Percentiles rank a stretch among this genome's conserved stretches.
phyloP scores from a whole-genome alignment of 2,797 vertebrate species.

The Pangasius krempfi region DNA sequence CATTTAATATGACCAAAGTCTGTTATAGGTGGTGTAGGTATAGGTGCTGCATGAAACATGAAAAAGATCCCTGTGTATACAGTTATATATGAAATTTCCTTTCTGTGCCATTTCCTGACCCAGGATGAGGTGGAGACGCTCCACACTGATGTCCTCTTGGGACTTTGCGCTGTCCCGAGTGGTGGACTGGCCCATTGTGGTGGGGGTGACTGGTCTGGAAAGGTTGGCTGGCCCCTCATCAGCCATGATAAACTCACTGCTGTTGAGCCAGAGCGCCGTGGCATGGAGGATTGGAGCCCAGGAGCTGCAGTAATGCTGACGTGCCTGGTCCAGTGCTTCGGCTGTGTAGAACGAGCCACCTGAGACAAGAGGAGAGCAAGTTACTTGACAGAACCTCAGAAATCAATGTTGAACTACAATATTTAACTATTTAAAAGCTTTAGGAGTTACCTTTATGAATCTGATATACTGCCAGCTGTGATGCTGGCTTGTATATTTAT shows the following conservation, averaged over 20 bases:
- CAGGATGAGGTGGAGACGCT: constrained; percentile 88
- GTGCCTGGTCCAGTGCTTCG: constrained; percentile 83
- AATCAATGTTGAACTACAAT: not conserved
- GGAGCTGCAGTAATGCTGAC: constrained; percentile 81
- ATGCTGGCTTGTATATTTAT: not conserved
- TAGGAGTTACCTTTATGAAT: not conserved
- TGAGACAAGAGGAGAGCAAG: constrained; percentile 56
- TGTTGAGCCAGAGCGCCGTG: constrained; percentile 88
- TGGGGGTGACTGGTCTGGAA: constrained; percentile 92
- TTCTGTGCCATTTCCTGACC: constrained; percentile 71
- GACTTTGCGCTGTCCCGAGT: constrained; percentile 78
- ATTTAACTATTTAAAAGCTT: not conserved
- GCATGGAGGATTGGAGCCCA: constrained; percentile 92
- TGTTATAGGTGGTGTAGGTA: not conserved
- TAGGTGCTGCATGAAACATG: not conserved
- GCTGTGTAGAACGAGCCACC: constrained; percentile 90
- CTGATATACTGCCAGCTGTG: not conserved
- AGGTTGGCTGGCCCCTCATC: constrained; percentile 84
- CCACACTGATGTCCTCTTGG: constrained; percentile 86
- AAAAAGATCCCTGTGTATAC: not conserved
- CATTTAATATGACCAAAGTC: not conserved
- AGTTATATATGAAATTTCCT: not conserved
- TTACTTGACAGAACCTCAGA: not conserved
- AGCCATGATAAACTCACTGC: constrained; percentile 79
- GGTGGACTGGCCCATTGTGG: constrained; percentile 85